Conservation (phyloP, 2,797 vertebrate species). For the Melanotaenia maccullochi region DNA sequence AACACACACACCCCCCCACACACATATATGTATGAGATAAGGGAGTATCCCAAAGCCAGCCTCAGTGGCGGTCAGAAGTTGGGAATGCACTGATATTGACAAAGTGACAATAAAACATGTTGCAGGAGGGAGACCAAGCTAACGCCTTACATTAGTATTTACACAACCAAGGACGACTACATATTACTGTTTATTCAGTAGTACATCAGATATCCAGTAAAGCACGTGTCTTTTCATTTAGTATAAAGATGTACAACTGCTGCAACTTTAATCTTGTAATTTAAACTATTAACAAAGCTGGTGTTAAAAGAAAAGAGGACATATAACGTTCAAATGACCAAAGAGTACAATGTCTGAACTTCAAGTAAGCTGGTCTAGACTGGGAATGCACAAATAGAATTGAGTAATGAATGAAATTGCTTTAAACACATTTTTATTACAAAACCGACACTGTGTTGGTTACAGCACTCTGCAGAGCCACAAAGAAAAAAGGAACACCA, state of each 20-base stretch:
- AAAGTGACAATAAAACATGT: slow-evolving; percentile 48
- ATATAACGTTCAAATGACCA: background rate
- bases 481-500: background rate
- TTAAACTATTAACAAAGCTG: background rate
- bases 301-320: background rate
- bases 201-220: background rate
- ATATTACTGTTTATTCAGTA: slow-evolving; percentile 16
- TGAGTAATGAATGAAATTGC: background rate
- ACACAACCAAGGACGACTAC: slow-evolving; percentile 11
- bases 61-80: slow-evolving; percentile 2
- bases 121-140: slow-evolving; percentile 16
- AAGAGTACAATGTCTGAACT: background rate
- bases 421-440: background rate
- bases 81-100: slow-evolving; percentile 41
- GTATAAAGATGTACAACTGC: background rate
- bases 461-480: slow-evolving; percentile 26
- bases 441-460: slow-evolving; percentile 13
- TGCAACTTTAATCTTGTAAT: slow-evolving; percentile 5
- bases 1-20: background rate
- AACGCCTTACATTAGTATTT: slow-evolving; percentile 31
- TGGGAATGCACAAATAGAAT: background rate
- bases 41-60: background rate
- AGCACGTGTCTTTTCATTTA: background rate
- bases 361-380: background rate
- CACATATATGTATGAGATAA: background rate